Conservation (phyloP, 2,113 vertebrate genomes). For the Podocnemis expansa region DNA sequence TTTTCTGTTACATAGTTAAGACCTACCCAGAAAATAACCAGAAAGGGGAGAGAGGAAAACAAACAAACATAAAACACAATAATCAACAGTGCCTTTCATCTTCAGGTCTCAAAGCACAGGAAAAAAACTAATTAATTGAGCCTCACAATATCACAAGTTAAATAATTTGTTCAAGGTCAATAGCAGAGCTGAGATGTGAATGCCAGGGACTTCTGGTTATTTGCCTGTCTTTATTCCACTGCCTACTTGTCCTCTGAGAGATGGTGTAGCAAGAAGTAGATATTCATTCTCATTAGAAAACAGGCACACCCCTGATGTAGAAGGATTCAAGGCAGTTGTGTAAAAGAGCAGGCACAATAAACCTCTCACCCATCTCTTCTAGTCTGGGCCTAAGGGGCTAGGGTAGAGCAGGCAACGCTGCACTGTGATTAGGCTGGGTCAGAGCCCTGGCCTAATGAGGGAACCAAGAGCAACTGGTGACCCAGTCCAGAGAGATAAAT, state of each 20-base stretch:
- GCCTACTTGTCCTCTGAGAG: neutral
- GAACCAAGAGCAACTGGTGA: too few species aligned
- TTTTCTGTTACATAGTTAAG: neutral
- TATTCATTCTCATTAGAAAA: neutral
- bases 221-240: neutral
- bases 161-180: neutral
- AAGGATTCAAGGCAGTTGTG: neutral
- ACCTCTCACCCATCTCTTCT: too few species aligned
- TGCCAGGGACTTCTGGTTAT: neutral
- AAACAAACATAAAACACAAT: neutral
- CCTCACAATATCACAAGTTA: neutral
- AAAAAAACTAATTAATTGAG: neutral
- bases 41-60: constrained; percentile 31
- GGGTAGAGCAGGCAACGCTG: too few species aligned
- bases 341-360: too few species aligned
- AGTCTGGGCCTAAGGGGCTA: too few species aligned
- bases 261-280: neutral
- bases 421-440: too few species aligned
- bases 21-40: constrained; percentile 7
- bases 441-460: too few species aligned
- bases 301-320: neutral
- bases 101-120: neutral
- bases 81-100: neutral
- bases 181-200: neutral
- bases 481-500: too few species aligned